phyloP scores from a whole-genome alignment of 2,797 vertebrate genomes.

The Tragopan temminckii region DNA sequence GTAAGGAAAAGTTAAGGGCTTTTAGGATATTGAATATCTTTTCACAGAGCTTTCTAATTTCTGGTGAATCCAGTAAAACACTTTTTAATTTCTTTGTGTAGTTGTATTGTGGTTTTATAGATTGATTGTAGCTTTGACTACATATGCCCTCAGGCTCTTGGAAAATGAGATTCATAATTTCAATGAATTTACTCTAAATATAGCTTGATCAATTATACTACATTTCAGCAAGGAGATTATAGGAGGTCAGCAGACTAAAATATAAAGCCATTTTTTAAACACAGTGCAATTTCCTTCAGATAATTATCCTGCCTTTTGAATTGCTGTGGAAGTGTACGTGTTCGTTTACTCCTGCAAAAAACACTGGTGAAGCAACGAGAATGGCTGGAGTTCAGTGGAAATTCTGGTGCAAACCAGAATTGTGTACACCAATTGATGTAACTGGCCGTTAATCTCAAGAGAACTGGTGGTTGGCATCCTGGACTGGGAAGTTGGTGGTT shows the following conservation, averaged over 20 bases:
- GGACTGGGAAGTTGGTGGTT: background rate
- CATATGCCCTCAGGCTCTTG: background rate
- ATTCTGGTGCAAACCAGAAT: background rate
- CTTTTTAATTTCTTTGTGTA: conserved; percentile 44
- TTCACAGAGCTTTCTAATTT: conserved; percentile 11
- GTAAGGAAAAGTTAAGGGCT: background rate
- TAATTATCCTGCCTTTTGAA: conserved; percentile 13
- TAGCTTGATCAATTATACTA: conserved; percentile 25
- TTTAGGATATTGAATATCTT: background rate
- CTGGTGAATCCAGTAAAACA: background rate
- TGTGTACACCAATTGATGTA: background rate
- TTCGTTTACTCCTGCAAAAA: background rate
- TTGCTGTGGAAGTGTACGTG: background rate
- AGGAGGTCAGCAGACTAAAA: background rate
- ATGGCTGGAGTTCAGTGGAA: conserved; percentile 1
- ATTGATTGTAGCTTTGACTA: conserved; percentile 29
- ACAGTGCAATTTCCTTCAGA: conserved; percentile 11
- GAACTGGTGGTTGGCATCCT: background rate
- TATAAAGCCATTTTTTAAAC: conserved; percentile 3
- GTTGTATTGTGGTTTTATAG: conserved; percentile 23
- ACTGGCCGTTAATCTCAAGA: background rate
- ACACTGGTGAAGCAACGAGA: background rate
- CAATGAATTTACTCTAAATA: conserved; percentile 45
- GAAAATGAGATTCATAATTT: conserved; percentile 40
- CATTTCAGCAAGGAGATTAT: conserved; percentile 9